These are phyloP conservation scores for Acromyrmex charruanus DNA, from an alignment of 1,140 invertebrate genomes.

Conservation along the genomic window DNA sequence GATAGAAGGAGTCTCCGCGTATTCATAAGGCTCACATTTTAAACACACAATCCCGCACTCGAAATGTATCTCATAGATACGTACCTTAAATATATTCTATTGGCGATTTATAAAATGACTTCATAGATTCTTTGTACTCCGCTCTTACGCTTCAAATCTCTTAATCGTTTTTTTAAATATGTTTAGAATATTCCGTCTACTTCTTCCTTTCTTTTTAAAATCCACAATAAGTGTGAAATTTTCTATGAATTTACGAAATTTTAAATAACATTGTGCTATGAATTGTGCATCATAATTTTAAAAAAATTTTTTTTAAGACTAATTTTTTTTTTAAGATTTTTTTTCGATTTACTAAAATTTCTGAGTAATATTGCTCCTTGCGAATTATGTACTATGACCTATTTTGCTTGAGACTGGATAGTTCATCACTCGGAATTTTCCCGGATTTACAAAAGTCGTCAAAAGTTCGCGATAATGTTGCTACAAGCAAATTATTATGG, in stretches of 20 bases:
- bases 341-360: not conserved
- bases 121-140: not conserved
- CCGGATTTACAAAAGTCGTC: conserved; percentile 16
- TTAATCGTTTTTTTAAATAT: not conserved
- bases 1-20: not conserved
- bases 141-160: not conserved
- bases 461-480: conserved; percentile 20
- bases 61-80: conserved; percentile 4
- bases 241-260: not conserved
- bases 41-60: not conserved
- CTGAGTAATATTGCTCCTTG: not conserved
- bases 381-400: not conserved
- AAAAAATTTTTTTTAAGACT: too few species aligned
- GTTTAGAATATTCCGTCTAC: not conserved
- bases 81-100: not conserved
- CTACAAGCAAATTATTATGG: conserved; percentile 21
- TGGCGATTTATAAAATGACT: not conserved
- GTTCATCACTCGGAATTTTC: not conserved
- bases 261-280: not conserved
- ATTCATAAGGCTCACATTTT: conserved; percentile 4
- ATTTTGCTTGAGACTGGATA: conserved; percentile 25
- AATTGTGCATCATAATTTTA: too few species aligned
- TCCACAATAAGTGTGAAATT: not conserved
- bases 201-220: not conserved
- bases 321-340: not conserved